Percentiles rank a stretch among this genome's conserved stretches.
Conservation (phyloP, 2,797 vertebrate genomes). For the Xiphophorus birchmanni region DNA sequence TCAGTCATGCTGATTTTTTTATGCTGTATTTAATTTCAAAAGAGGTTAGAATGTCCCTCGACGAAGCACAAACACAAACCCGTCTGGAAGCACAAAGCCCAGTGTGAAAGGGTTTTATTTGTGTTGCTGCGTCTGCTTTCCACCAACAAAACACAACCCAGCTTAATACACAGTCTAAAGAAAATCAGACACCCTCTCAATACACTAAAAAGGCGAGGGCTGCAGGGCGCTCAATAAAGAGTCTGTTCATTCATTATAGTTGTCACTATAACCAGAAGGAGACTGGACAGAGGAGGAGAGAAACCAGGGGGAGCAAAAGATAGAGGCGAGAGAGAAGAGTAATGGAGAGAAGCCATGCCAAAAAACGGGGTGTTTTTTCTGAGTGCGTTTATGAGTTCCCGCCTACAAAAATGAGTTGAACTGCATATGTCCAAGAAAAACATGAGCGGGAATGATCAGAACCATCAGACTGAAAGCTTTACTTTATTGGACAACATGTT, state of each 20-base stretch:
- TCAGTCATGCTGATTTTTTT: constrained; percentile 10
- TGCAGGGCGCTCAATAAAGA: constrained; percentile 45
- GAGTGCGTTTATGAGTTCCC: constrained; percentile 47
- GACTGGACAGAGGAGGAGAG: constrained; percentile 24
- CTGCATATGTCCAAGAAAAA: constrained; percentile 55
- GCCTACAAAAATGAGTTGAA: constrained; percentile 30
- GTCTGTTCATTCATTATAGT: constrained; percentile 63
- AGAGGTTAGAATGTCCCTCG: constrained; percentile 10
- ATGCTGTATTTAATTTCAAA: constrained; percentile 43
- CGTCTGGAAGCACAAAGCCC: constrained; percentile 17
- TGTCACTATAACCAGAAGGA: constrained; percentile 44
- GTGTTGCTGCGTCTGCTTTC: constrained; percentile 21
- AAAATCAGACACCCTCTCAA: constrained; percentile 62
- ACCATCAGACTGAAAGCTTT: constrained; percentile 54
- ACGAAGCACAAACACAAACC: constrained; percentile 3
- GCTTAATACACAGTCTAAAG: constrained; percentile 61
- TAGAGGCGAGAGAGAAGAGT: constrained; percentile 7
- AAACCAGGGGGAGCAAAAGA: constrained; percentile 11
- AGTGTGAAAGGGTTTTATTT: constrained; percentile 19
- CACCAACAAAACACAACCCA: constrained; percentile 46
- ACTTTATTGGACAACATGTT: constrained; percentile 64
- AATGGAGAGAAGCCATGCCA: constrained; percentile 15
- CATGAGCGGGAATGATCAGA: constrained; percentile 50
- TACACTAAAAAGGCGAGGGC: constrained; percentile 55
- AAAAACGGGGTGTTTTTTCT: constrained; percentile 3